A percentile compares a stretch with the other conserved stretches of the same genome.
Evolutionary conservation across 1,140 invertebrate species (phyloP).

Genomic region (Lasaia peninsularis): DNA sequence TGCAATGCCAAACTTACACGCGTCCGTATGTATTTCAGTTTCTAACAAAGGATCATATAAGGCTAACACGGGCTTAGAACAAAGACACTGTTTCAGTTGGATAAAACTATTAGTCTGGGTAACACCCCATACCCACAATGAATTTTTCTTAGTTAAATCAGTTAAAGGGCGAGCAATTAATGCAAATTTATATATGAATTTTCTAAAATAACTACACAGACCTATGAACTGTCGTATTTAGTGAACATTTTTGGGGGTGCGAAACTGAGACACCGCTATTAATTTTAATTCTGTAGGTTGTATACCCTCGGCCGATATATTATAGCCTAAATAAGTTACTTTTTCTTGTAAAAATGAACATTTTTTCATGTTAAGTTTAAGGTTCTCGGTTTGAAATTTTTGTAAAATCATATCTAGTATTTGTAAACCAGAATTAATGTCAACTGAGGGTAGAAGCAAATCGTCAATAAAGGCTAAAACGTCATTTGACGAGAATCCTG

Average conservation of each 20-base stretch:
- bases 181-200: slow-evolving; percentile 22
- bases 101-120: slow-evolving; percentile 36
- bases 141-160: slow-evolving; percentile 43
- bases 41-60: slow-evolving; percentile 15
- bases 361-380: slow-evolving; percentile 29
- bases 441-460: no score
- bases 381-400: slow-evolving; percentile 7
- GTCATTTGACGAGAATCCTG: slow-evolving; percentile 3
- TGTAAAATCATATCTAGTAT: slow-evolving; percentile 19
- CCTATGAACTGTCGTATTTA: slow-evolving; percentile 49
- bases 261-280: slow-evolving; percentile 16
- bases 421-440: slow-evolving; percentile 10
- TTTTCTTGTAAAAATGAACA: slow-evolving; percentile 27
- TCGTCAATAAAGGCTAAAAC: no score
- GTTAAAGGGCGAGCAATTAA: slow-evolving; percentile 25
- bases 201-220: slow-evolving; percentile 37
- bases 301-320: slow-evolving; percentile 26
- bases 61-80: slow-evolving; percentile 27
- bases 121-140: slow-evolving; percentile 38
- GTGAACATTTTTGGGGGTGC: slow-evolving; percentile 9
- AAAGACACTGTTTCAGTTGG: slow-evolving; percentile 21
- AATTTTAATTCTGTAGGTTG: slow-evolving; percentile 41
- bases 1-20: slow-evolving; percentile 24
- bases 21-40: slow-evolving; percentile 29
- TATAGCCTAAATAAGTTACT: slow-evolving; percentile 25